phyloP scores from a whole-genome alignment of 2,797 vertebrate genomes.

The Lycodopsis pacificus region DNA sequence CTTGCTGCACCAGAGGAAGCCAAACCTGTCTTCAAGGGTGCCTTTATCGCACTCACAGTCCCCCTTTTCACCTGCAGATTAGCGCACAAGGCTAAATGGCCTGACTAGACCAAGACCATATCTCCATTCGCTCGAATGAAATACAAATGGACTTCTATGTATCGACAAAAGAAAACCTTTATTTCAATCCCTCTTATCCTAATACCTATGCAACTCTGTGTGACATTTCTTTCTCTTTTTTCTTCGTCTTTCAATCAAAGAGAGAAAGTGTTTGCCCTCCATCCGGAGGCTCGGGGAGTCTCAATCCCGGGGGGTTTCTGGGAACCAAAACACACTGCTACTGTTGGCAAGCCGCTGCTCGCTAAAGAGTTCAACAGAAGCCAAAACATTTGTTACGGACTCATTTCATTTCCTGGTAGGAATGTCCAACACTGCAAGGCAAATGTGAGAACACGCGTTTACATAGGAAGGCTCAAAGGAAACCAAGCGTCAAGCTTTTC shows the following conservation, averaged over 20 bases:
- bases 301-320: conserved; percentile 73
- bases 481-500: conserved; percentile 61
- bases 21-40: conserved; percentile 76
- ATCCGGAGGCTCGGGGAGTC: conserved; percentile 69
- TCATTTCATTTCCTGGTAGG: conserved; percentile 80
- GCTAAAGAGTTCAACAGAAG: conserved; percentile 79
- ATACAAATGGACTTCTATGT: conserved; percentile 75
- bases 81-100: conserved; percentile 67
- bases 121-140: conserved; percentile 78
- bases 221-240: conserved; percentile 59
- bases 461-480: conserved; percentile 73
- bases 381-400: conserved; percentile 83
- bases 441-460: conserved; percentile 76
- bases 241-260: conserved; percentile 54
- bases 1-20: conserved; percentile 62
- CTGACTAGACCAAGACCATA: conserved; percentile 70
- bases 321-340: conserved; percentile 78
- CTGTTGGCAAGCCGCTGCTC: conserved; percentile 71
- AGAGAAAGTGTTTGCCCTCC: conserved; percentile 58
- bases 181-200: conserved; percentile 75
- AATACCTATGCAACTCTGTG: conserved; percentile 70
- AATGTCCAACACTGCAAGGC: conserved; percentile 67
- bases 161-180: conserved; percentile 76
- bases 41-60: conserved; percentile 72
- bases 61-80: conserved; percentile 79